Percentiles rank a stretch among this genome's conserved stretches.
phyloP scores from a whole-genome alignment of 2,888 invertebrate species.

The Conistra vaccinii region DNA sequence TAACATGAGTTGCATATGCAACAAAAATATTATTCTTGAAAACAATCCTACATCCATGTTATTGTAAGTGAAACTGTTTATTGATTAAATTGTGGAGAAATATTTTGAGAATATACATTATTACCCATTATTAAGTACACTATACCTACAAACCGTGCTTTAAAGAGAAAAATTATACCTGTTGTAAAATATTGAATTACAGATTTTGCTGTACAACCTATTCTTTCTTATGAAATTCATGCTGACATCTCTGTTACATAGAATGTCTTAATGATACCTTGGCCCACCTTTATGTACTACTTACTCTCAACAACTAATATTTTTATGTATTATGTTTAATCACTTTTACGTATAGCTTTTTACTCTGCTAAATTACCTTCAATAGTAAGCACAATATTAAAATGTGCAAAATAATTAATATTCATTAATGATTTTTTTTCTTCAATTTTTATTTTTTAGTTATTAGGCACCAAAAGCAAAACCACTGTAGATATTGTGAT shows the following conservation, averaged over 20 bases:
- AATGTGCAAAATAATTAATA: not conserved
- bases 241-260: not conserved
- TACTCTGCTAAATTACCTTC: not conserved
- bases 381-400: not conserved
- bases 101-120: not conserved
- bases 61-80: not conserved
- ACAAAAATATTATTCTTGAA: constrained; percentile 26
- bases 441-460: not conserved
- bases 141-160: not conserved
- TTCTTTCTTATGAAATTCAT: not conserved
- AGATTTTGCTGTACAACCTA: not conserved
- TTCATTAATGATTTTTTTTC: not conserved
- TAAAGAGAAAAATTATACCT: not conserved
- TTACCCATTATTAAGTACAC: no score
- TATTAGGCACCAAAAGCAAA: no score
- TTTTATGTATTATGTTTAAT: not conserved
- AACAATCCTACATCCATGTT: constrained; percentile 12
- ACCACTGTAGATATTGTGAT: not conserved
- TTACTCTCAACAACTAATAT: not conserved
- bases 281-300: not conserved
- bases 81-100: not conserved
- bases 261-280: not conserved
- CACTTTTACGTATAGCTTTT: not conserved
- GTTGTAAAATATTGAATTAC: not conserved
- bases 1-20: constrained; percentile 37